A percentile compares a stretch with the other conserved stretches of the same genome.
phyloP scores from a whole-genome alignment of 2,797 vertebrate genomes.

The Rhynchotus rufescens region DNA sequence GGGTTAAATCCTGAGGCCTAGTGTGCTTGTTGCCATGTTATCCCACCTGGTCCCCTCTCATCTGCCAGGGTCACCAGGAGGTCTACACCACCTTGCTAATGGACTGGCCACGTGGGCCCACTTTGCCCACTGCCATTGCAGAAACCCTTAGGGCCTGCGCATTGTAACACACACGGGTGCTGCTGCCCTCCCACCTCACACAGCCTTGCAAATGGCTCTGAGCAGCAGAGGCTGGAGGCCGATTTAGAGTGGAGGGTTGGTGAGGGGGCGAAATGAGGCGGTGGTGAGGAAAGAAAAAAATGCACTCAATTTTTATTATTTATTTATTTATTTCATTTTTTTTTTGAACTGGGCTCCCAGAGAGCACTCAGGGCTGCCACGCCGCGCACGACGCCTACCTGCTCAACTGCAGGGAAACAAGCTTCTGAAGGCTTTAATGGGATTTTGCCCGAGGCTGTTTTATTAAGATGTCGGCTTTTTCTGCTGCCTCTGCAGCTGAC shows the following conservation, averaged over 20 bases:
- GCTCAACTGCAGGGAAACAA: conserved; percentile 99
- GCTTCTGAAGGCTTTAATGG: conserved; percentile 99
- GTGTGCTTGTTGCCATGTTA: conserved; percentile 82
- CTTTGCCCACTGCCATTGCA: conserved; percentile 68
- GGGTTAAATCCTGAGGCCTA: not conserved
- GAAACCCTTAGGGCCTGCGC: conserved; percentile 71
- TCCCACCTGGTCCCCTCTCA: conserved; percentile 70
- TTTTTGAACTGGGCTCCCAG: conserved; percentile 86
- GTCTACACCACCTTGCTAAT: conserved; percentile 77
- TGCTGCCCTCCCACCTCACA: conserved; percentile 70
- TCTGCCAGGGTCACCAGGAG: conserved; percentile 84
- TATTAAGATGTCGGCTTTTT: conserved; percentile 99
- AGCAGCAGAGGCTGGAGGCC: conserved; percentile 81
- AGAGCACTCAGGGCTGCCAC: conserved; percentile 87
- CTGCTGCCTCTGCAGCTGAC: conserved; percentile 99
- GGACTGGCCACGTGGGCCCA: conserved; percentile 74
- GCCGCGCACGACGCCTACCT: conserved; percentile 87
- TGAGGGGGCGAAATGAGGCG: not conserved
- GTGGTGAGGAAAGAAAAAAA: not conserved
- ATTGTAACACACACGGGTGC: conserved; percentile 77
- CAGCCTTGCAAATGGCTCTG: conserved; percentile 88
- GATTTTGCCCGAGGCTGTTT: conserved; percentile 99
- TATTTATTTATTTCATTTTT: not conserved
- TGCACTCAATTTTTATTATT: conserved; percentile 64
- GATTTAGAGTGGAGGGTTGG: conserved; percentile 65